Percentiles rank a stretch among this genome's conserved stretches.
Evolutionary conservation across 2,797 vertebrate genomes (phyloP).

Genomic region (Macropodus opercularis): DNA sequence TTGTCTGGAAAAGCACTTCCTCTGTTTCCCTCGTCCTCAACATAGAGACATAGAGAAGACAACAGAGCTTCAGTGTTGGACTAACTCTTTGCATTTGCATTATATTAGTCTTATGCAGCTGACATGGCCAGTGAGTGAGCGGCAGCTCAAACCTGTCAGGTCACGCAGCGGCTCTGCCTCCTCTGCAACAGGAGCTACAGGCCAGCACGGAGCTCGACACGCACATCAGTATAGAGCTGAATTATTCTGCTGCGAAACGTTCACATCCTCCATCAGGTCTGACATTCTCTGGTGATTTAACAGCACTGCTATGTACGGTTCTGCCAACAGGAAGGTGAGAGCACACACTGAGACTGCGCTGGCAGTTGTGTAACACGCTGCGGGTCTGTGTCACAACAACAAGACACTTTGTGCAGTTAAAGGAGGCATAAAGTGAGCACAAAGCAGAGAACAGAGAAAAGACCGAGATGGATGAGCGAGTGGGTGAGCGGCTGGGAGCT

Average conservation of each 20-base stretch:
- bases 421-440: slow-evolving; percentile 35
- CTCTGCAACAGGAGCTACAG: slow-evolving; percentile 72
- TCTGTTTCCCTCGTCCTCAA: background rate
- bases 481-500: slow-evolving; percentile 65
- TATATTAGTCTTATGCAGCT: no score
- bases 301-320: slow-evolving; percentile 20
- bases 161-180: slow-evolving; percentile 24
- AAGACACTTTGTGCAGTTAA: slow-evolving; percentile 35
- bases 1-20: no score
- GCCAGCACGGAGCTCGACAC: slow-evolving; percentile 68
- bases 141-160: slow-evolving; percentile 13
- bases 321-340: slow-evolving; percentile 60
- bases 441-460: slow-evolving; percentile 42
- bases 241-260: slow-evolving; percentile 43
- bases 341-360: slow-evolving; percentile 45
- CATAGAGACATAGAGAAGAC: no score
- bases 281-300: slow-evolving; percentile 42
- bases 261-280: slow-evolving; percentile 50
- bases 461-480: slow-evolving; percentile 53
- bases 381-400: slow-evolving; percentile 22
- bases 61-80: no score
- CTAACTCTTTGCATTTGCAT: no score
- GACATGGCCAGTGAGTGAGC: slow-evolving; percentile 19
- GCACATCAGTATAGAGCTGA: slow-evolving; percentile 11
- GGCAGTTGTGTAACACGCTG: slow-evolving; percentile 42